phyloP scores from a whole-genome alignment of 2,113 vertebrate species.

The Triplophysa dalaica region DNA sequence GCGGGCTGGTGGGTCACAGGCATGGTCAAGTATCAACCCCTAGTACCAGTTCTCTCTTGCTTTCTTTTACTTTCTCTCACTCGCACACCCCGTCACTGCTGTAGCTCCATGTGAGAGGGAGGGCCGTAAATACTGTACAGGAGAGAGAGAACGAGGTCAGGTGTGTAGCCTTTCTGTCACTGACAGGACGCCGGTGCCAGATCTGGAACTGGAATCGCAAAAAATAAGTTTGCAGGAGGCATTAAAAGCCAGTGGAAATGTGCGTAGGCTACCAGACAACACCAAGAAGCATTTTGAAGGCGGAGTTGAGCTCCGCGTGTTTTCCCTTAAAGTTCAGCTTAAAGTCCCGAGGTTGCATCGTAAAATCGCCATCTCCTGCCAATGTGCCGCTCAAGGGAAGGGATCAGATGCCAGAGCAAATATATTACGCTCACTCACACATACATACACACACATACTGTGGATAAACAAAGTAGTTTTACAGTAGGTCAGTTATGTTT shows the following conservation, averaged over 20 bases:
- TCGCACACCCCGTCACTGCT: conserved; percentile 2
- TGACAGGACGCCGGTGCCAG: not conserved
- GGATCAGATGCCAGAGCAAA: conserved; percentile 27
- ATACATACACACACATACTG: not conserved
- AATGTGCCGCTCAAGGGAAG: not conserved
- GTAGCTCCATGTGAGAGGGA: conserved; percentile 5
- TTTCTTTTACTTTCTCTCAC: conserved; percentile 27
- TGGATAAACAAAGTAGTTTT: conserved; percentile 11
- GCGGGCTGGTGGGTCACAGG: conserved; percentile 46
- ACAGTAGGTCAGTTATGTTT: conserved; percentile 1
- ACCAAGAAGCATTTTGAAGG: no score
- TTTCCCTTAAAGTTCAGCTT: conserved; percentile 12
- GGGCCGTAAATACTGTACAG: not conserved
- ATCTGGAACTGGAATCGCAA: no score
- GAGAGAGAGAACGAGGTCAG: not conserved
- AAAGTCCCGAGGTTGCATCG: not conserved
- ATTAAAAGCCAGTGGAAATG: no score
- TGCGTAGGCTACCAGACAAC: no score
- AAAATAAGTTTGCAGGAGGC: no score
- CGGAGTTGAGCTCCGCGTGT: not conserved
- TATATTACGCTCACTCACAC: not conserved
- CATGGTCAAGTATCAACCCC: conserved; percentile 41
- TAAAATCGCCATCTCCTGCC: not conserved
- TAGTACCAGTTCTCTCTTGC: conserved; percentile 12
- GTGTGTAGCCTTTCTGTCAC: not conserved